phyloP scores from a whole-genome alignment of 2,888 invertebrate species.

The Prosapia bicincta region DNA sequence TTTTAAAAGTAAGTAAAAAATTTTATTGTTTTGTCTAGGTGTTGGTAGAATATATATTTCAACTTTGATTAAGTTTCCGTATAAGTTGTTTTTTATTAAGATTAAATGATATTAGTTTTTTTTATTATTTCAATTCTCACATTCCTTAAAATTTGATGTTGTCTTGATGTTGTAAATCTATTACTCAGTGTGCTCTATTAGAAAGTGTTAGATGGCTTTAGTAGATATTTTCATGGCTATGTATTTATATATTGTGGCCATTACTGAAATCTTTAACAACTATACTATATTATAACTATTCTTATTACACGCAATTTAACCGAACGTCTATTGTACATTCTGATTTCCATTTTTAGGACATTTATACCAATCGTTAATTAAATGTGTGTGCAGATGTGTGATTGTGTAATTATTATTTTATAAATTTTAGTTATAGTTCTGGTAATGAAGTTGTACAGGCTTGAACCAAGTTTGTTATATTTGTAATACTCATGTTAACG shows the following conservation, averaged over 20 bases:
- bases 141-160: conserved; percentile 12
- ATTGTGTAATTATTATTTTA: no score
- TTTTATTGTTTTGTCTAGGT: no score
- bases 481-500: not conserved
- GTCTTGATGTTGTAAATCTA: conserved; percentile 19
- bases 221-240: not conserved
- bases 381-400: not conserved
- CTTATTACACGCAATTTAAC: not conserved
- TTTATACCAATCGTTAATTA: not conserved
- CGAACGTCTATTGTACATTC: conserved; percentile 2
- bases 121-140: not conserved
- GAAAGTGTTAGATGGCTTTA: not conserved
- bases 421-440: no score
- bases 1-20: not conserved
- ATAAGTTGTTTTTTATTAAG: no score
- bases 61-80: no score
- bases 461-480: not conserved
- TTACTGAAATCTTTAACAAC: not conserved
- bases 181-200: not conserved
- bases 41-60: no score
- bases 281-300: not conserved
- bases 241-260: not conserved
- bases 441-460: no score
- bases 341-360: not conserved
- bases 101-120: not conserved